Conservation (phyloP, 2,888 invertebrate species). For the Electrophaes corylata region DNA sequence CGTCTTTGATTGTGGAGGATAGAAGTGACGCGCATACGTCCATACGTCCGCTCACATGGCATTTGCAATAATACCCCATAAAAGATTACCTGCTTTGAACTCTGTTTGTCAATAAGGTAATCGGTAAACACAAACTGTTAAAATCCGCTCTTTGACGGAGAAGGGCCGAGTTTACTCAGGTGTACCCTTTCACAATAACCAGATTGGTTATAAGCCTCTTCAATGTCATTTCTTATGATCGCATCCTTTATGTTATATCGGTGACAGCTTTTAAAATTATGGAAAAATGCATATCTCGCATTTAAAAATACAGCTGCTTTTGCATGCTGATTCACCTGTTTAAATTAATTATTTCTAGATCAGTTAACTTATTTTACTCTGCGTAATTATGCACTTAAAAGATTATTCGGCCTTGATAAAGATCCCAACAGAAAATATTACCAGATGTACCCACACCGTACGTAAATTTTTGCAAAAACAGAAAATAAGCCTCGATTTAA, state of each 20-base stretch:
- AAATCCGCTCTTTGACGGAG: slow-evolving; percentile 75
- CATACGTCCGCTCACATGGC: slow-evolving; percentile 54
- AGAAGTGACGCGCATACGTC: slow-evolving; percentile 39
- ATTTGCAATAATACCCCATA: slow-evolving; percentile 57
- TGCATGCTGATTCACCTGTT: slow-evolving; percentile 24
- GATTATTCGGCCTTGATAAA: slow-evolving; percentile 16
- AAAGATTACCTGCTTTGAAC: slow-evolving; percentile 75
- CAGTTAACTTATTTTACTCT: slow-evolving; percentile 18
- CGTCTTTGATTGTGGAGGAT: background rate
- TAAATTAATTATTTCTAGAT: slow-evolving; percentile 27
- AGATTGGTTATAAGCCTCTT: slow-evolving; percentile 60
- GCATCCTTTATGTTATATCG: slow-evolving; percentile 41
- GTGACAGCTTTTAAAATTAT: slow-evolving; percentile 50
- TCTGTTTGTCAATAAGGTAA: slow-evolving; percentile 74
- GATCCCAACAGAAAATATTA: slow-evolving; percentile 26
- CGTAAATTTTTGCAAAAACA: slow-evolving; percentile 19
- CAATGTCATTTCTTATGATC: slow-evolving; percentile 52
- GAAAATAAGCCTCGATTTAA: slow-evolving; percentile 21
- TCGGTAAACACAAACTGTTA: slow-evolving; percentile 81
- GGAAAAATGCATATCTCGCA: slow-evolving; percentile 31
- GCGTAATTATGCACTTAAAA: slow-evolving; percentile 23
- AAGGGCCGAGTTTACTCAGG: slow-evolving; percentile 74
- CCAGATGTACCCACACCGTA: slow-evolving; percentile 2
- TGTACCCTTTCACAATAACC: slow-evolving; percentile 62
- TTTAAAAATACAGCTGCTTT: slow-evolving; percentile 30